Percentiles rank a stretch among this genome's conserved stretches.
Conservation (phyloP, 2,888 invertebrate species). For the Clanis bilineata region DNA sequence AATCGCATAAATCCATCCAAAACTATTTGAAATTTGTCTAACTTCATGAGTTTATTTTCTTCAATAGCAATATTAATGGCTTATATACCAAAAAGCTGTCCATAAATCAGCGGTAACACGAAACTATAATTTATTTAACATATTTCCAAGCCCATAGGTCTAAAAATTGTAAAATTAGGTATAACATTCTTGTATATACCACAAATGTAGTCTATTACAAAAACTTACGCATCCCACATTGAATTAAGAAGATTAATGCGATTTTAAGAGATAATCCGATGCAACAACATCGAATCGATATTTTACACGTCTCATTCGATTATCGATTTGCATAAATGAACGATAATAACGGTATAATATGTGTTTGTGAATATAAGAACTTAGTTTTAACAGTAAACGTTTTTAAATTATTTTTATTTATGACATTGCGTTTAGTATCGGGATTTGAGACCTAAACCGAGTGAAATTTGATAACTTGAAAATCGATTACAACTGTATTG, state of each 20-base stretch:
- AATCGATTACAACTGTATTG: not conserved
- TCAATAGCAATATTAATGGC: not conserved
- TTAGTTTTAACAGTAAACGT: conserved; percentile 4
- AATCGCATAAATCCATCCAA: not conserved
- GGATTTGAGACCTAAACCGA: not conserved
- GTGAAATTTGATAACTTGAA: not conserved
- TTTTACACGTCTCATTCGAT: not conserved
- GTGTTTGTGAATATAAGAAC: not conserved
- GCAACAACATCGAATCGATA: conserved; percentile 1
- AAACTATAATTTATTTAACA: not conserved
- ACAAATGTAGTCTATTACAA: not conserved
- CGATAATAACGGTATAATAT: not conserved
- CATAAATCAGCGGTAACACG: not conserved
- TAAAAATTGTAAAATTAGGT: not conserved
- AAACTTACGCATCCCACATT: not conserved
- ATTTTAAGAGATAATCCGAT: conserved; percentile 7
- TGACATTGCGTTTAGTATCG: not conserved
- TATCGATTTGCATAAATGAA: not conserved
- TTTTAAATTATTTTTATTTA: conserved; percentile 2
- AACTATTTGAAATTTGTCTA: not conserved
- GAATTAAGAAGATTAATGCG: conserved; percentile 4
- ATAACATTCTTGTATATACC: not conserved
- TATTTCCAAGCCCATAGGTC: not conserved
- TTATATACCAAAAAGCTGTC: not conserved
- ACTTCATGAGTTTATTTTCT: not conserved